Conservation (phyloP, 2,113 vertebrate species). For the Capra hircus region DNA sequence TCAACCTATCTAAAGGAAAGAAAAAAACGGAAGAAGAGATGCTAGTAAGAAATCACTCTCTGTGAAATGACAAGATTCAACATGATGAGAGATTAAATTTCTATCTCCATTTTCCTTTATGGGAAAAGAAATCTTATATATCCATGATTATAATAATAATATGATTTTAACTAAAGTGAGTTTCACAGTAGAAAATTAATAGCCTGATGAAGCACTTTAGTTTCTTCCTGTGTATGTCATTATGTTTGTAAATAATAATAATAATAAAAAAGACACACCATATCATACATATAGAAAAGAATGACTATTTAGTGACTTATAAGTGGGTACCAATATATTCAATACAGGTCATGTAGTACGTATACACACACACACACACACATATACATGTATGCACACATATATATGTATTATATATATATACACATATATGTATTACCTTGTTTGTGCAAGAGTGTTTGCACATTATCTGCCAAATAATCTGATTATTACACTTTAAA, state of each 20-base stretch:
- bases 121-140: neutral
- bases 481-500: neutral
- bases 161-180: slow-evolving; percentile 28
- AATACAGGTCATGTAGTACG: neutral
- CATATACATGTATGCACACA: neutral
- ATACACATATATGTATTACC: neutral
- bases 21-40: neutral
- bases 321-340: neutral
- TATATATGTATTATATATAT: neutral
- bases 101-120: neutral
- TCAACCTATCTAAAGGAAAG: neutral
- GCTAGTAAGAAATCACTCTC: neutral
- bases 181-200: neutral
- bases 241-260: neutral
- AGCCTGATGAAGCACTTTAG: neutral
- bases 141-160: slow-evolving; percentile 15
- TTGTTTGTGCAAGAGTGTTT: neutral
- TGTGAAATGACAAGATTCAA: slow-evolving; percentile 38
- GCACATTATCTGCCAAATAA: neutral
- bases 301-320: neutral
- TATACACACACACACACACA: neutral
- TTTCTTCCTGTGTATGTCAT: neutral
- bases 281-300: neutral
- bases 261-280: neutral
- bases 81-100: slow-evolving; percentile 30